Percentiles rank a stretch among this genome's conserved stretches.
Evolutionary conservation across 2,797 vertebrate genomes (phyloP).

Genomic region (Darevskia mixta): DNA sequence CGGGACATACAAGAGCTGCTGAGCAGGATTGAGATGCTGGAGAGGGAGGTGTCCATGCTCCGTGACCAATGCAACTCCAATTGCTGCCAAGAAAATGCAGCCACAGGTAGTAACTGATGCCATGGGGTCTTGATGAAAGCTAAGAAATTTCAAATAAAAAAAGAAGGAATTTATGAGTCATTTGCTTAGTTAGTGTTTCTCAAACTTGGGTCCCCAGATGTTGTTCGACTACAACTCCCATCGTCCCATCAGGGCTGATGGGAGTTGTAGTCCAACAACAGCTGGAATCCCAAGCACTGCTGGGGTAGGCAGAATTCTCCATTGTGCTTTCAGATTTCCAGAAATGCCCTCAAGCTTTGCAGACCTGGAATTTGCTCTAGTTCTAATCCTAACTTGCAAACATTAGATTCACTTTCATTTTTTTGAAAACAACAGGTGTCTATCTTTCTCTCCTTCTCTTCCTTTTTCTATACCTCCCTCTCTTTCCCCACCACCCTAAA

Average conservation of each 20-base stretch:
- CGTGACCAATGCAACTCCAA: conserved; percentile 89
- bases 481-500: background rate
- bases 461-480: background rate
- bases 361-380: background rate
- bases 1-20: conserved; percentile 90
- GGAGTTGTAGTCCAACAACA: no score
- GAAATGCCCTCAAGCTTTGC: background rate
- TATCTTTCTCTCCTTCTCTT: background rate
- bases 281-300: no score
- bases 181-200: background rate
- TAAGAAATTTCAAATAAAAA: conserved; percentile 53
- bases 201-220: no score
- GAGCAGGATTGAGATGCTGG: conserved; percentile 94
- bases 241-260: no score
- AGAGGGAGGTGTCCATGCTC: conserved; percentile 93
- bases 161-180: conserved; percentile 8
- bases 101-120: conserved; percentile 85
- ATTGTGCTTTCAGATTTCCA: background rate
- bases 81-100: conserved; percentile 91
- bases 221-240: no score
- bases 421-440: no score
- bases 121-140: conserved; percentile 59
- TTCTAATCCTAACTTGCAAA: background rate
- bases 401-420: no score
- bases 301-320: background rate